A percentile compares a stretch with the other conserved stretches of the same genome.
Evolutionary conservation across 2,797 vertebrate genomes (phyloP).

Genomic region (Periparus ater): DNA sequence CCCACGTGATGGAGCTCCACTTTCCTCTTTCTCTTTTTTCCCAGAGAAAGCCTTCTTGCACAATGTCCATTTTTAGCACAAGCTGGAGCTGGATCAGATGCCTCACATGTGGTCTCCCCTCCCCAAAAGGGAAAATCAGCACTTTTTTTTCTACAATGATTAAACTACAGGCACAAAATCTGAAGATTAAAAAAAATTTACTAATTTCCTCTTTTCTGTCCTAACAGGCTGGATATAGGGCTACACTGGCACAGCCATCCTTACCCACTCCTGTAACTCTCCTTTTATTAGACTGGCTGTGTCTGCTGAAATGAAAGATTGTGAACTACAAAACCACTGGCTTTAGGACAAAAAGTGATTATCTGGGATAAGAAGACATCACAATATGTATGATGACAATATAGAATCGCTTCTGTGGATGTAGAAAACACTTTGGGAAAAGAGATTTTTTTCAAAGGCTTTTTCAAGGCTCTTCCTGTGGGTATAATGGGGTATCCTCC

Average conservation of each 20-base stretch:
- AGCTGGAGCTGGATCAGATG: constrained; percentile 54
- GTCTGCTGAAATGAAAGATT: constrained; percentile 9
- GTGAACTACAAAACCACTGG: background rate
- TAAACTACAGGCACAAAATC: constrained; percentile 26
- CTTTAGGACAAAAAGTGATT: constrained; percentile 29
- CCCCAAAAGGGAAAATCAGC: constrained; percentile 50
- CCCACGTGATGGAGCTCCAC: background rate
- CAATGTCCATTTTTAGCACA: constrained; percentile 63
- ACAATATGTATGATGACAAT: background rate
- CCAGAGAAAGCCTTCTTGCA: constrained; percentile 52
- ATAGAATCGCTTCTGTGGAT: background rate
- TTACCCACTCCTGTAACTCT: background rate
- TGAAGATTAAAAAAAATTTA: background rate
- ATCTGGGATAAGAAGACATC: constrained; percentile 21
- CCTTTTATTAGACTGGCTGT: background rate
- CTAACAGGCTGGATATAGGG: background rate
- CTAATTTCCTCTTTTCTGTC: background rate
- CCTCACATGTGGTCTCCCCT: constrained; percentile 50
- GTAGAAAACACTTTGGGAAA: constrained; percentile 19
- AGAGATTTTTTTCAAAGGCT: constrained; percentile 39
- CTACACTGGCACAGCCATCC: background rate
- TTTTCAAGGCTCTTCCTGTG: constrained; percentile 19
- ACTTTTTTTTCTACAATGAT: constrained; percentile 12
- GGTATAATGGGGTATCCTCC: constrained; percentile 48
- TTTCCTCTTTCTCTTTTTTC: background rate